Evolutionary conservation across 1,140 invertebrate species (phyloP).

Genomic region (Aphaenogaster rudis): DNA sequence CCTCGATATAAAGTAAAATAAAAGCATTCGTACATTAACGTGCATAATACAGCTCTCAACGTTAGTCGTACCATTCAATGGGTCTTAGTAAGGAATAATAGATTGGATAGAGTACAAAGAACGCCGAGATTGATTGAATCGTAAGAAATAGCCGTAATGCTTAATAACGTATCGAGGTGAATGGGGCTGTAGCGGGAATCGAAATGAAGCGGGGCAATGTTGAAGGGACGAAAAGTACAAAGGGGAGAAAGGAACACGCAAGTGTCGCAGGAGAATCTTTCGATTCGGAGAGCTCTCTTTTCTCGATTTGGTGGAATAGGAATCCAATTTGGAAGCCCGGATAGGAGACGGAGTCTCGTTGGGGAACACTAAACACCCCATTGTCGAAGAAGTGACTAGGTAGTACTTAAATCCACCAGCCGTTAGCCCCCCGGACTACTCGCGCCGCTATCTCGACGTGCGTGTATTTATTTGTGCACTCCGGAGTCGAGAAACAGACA

Average conservation of each 20-base stretch:
- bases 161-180: conserved; percentile 51
- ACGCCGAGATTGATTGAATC: conserved; percentile 34
- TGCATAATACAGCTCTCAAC: background rate
- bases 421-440: background rate
- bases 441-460: conserved; percentile 2
- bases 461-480: conserved; percentile 51
- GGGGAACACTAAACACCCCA: conserved; percentile 73
- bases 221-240: conserved; percentile 22
- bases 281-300: conserved; percentile 55
- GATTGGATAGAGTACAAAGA: conserved; percentile 26
- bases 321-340: conserved; percentile 76
- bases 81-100: conserved; percentile 28
- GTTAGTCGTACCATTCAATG: conserved; percentile 4
- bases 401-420: conserved; percentile 68
- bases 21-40: background rate
- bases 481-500: conserved; percentile 5
- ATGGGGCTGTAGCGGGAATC: conserved; percentile 1
- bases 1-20: background rate
- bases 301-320: conserved; percentile 76
- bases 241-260: conserved; percentile 17
- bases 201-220: conserved; percentile 21
- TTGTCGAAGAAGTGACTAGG: conserved; percentile 70
- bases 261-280: conserved; percentile 27
- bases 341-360: conserved; percentile 41
- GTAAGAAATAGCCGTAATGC: conserved; percentile 35